These are phyloP conservation scores for Peromyscus eremicus DNA, from an alignment of 2,797 vertebrate species.

Conservation along the genomic window DNA sequence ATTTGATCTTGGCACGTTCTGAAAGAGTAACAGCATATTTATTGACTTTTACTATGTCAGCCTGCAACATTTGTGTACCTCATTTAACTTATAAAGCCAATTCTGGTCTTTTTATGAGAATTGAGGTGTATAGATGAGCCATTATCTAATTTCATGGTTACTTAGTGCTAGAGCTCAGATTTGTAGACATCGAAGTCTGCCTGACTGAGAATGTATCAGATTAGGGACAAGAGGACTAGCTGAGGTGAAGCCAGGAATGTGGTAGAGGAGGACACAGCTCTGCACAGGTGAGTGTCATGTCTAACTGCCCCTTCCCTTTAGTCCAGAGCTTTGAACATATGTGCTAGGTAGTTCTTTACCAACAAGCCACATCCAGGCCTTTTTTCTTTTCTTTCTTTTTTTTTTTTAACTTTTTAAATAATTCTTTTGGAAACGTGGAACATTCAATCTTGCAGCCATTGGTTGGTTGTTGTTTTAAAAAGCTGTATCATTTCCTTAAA, in stretches of 20 bases:
- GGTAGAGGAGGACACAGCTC: neutral
- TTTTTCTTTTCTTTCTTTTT: neutral
- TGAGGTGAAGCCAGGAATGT: neutral
- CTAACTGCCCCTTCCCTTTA: too few species aligned
- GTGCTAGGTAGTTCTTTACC: neutral
- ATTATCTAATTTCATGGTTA: neutral
- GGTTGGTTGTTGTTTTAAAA: neutral
- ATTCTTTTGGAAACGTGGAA: neutral
- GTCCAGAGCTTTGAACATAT: neutral
- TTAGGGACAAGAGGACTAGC: too few species aligned
- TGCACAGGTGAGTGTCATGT: neutral
- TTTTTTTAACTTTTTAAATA: neutral
- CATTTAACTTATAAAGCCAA: neutral
- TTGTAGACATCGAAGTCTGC: neutral
- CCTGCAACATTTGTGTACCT: neutral
- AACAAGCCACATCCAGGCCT: neutral
- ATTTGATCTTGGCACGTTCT: neutral
- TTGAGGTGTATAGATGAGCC: neutral
- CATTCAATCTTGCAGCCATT: neutral
- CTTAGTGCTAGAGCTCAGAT: neutral
- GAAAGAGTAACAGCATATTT: neutral
- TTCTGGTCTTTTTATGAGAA: neutral
- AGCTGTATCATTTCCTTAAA: neutral
- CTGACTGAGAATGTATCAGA: neutral
- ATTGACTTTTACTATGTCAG: neutral